Evolutionary conservation across 2,797 vertebrate species (phyloP).

Genomic region (Zenarchopterus dispar): DNA sequence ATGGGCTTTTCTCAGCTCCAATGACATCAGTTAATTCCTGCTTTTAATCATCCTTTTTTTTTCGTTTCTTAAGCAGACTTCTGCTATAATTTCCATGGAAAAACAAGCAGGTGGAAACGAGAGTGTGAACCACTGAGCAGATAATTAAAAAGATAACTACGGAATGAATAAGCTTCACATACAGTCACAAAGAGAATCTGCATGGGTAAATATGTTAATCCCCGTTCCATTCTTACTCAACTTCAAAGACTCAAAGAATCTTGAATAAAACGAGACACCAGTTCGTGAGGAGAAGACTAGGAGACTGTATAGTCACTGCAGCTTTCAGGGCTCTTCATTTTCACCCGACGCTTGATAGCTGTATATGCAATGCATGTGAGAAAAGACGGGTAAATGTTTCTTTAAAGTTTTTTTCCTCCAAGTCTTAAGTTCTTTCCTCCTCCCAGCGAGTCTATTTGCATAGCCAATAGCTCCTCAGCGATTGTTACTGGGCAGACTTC

Average conservation of each 20-base stretch:
- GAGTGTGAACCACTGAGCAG: constrained; percentile 53
- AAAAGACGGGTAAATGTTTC: constrained; percentile 85
- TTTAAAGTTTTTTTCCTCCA: constrained; percentile 87
- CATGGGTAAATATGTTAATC: constrained; percentile 80
- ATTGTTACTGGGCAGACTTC: constrained; percentile 97
- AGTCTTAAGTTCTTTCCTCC: constrained; percentile 85
- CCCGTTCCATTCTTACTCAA: constrained; percentile 65
- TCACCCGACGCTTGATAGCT: constrained; percentile 50
- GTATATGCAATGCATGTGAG: constrained; percentile 52
- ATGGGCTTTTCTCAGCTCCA: constrained; percentile 18
- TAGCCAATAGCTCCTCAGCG: constrained; percentile 92
- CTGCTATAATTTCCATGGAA: constrained; percentile 42
- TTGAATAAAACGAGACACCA: constrained; percentile 68
- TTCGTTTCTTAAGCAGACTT: not conserved
- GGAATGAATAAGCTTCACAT: constrained; percentile 68
- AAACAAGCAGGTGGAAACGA: constrained; percentile 66
- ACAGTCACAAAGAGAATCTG: constrained; percentile 74
- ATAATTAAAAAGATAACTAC: constrained; percentile 72
- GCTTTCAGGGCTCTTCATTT: constrained; percentile 68
- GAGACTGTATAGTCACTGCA: constrained; percentile 63
- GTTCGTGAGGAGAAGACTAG: constrained; percentile 63
- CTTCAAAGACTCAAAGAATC: constrained; percentile 65
- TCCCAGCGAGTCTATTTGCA: constrained; percentile 86
- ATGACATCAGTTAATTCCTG: constrained; percentile 13
- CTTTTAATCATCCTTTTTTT: not conserved